Evolutionary conservation across 2,888 invertebrate species (phyloP), one percentile per base, ranked within the genome.

Genomic region (Xiphydria camelus): DNA sequence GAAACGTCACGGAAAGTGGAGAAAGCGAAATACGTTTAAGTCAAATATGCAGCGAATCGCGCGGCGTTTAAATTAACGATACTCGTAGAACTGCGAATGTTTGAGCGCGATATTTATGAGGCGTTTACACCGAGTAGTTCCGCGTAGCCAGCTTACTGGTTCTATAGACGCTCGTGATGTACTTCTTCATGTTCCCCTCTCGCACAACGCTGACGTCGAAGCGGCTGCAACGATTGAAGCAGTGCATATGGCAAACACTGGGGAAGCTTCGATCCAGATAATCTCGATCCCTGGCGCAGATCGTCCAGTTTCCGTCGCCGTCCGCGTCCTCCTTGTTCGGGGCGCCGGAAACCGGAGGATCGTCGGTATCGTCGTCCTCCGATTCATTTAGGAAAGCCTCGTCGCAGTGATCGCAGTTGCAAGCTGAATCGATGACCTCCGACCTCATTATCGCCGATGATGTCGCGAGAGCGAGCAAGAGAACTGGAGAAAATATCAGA

Each of bases 241-340:
- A 73, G 14, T 60, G 53, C 73, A 74, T 73, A 46, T 73, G 68
- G 53, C 73, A 74, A 20, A 71, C 51, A 45, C 66, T 73, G 4
- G 62, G 51, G 37, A 73, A 74, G 4, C 63, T 61, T 43, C 63
- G 62, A 55, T 73, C 66, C 20, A 59, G 54, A 38, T 47, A 49
- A 39, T 69, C 62, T 2, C 67, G 64, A 63, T 64, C 63, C 12
- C 66, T 55, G n/a, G 73, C 73, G 51, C 73, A 74, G 47, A 74
- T 70, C 22, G 60, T 62, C 26, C 48, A 50, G 55, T 63, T 51
- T 12, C 62, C 70, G 43, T 70, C 61, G 6, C 53, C 61, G 41
- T 69, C 64, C n/a, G 32, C 47, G 46, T 68, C 68, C 42, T 69
- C 66, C 35, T 47, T 41, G 21, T 57, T 33, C 35, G 25, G 41